phyloP scores from a whole-genome alignment of 1,140 invertebrate species.

The Belonocnema kinseyi region DNA sequence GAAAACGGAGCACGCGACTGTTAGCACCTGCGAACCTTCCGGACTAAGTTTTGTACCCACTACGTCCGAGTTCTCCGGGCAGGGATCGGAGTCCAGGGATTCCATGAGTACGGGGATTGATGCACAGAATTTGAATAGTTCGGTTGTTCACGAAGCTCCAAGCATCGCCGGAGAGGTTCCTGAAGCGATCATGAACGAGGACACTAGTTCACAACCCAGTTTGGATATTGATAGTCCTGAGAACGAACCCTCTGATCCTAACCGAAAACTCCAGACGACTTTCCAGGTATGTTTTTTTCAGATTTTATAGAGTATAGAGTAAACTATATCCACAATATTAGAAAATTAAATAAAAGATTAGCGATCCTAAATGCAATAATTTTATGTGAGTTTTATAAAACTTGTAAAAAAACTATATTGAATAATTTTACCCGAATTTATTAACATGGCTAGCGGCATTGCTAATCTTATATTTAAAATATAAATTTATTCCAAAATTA shows the following conservation, averaged over 20 bases:
- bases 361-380: no score
- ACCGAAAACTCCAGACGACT: constrained; percentile 69
- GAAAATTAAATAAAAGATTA: no score
- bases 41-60: constrained; percentile 56
- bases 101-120: background rate
- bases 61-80: constrained; percentile 52
- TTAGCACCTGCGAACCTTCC: constrained; percentile 40
- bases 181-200: constrained; percentile 72
- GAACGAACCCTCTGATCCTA: constrained; percentile 54
- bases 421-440: no score
- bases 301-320: background rate
- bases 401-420: no score
- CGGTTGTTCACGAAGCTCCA: constrained; percentile 52
- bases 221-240: constrained; percentile 67
- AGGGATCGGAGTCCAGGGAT: constrained; percentile 4
- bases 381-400: no score
- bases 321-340: no score
- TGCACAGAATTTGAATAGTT: constrained; percentile 13
- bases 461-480: no score
- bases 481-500: no score
- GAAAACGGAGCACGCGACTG: background rate
- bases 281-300: constrained; percentile 49
- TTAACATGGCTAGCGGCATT: no score
- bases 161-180: constrained; percentile 61
- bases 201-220: constrained; percentile 71